Evolutionary conservation across 2,888 invertebrate genomes (phyloP), one percentile per base, ranked within the genome.

Genomic region (Apomyelois bistriatella): DNA sequence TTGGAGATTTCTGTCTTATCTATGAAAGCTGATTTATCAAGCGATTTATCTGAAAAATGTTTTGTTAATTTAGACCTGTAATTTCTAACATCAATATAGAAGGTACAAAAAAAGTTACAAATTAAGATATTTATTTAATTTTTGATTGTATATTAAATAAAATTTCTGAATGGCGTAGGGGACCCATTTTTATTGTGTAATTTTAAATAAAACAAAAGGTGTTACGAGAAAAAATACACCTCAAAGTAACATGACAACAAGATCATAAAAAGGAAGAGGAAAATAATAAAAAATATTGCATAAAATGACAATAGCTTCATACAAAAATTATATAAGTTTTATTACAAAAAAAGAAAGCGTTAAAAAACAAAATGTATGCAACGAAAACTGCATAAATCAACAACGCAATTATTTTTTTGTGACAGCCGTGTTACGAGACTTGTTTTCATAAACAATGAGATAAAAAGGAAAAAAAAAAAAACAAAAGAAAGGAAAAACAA

Each of bases 371-470:
- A 46, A 74, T 67, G 56, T 74, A 79, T 76, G 74, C 73, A 74
- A 75, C 70, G 55, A 66, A 70, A 73, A 70, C 56, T 76, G 81
- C 77, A 86, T 90, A 88, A 88, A 89, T 89, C 82, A 82, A 74
- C 78, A 76, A 67, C 61, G 80, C 74, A 86, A 88, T 89, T 85
- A 87, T 22, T 69, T 86, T 90, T 90, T 88, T 86, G 67, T 69
- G 87, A 88, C 90, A 89, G 66, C 87, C 90, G 79, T 89, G 82
- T 85, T 83, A 89, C 80, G 79, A 90, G 84, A 81, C 76, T 69
- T 88, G 87, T 90, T 88, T 87, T 85, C 77, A 66, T 74, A 90
- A 89, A 90, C 87, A 89, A 85, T 74, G 62, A 65, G 61, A 64
- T 48, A 35, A 64, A 73, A 80, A 86, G 86, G 81, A 74, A 58